Evolutionary conservation across 1,140 invertebrate species (phyloP).

Genomic region (Trachymyrmex septentrionalis): DNA sequence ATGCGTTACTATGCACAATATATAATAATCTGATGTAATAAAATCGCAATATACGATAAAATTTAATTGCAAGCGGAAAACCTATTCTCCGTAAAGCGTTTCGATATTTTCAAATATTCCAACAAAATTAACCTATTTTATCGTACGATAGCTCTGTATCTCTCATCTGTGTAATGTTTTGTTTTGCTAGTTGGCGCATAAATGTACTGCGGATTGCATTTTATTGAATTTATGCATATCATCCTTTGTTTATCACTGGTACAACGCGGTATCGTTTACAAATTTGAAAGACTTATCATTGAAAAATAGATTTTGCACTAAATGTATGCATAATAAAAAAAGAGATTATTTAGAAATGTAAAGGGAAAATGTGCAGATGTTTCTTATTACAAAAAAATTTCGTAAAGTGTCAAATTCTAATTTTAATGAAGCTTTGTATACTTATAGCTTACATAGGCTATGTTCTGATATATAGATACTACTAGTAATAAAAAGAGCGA

Average conservation of each 20-base stretch:
- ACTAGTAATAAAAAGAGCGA: too few species aligned
- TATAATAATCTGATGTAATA: constrained; percentile 12
- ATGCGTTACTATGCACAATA: background rate
- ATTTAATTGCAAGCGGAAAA: constrained; percentile 27
- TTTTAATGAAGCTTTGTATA: too few species aligned
- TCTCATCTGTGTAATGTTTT: constrained; percentile 18
- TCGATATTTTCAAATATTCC: constrained; percentile 22
- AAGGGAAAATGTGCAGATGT: background rate
- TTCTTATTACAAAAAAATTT: background rate
- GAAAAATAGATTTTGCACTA: background rate
- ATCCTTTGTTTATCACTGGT: constrained; percentile 27
- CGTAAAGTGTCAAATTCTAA: background rate
- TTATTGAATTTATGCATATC: constrained; percentile 45
- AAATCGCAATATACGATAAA: constrained; percentile 26
- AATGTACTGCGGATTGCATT: constrained; percentile 36
- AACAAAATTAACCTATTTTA: constrained; percentile 32
- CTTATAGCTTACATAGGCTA: too few species aligned
- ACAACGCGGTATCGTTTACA: background rate
- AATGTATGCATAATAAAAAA: background rate
- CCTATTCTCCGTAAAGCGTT: constrained; percentile 27
- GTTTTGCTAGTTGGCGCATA: constrained; percentile 14
- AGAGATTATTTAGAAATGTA: background rate
- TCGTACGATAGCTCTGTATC: constrained; percentile 6
- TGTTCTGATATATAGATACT: too few species aligned
- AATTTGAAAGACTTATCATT: background rate